Percentiles rank a stretch among this genome's conserved stretches.
Evolutionary conservation across 2,113 vertebrate genomes (phyloP).

Genomic region (Turnix velox): DNA sequence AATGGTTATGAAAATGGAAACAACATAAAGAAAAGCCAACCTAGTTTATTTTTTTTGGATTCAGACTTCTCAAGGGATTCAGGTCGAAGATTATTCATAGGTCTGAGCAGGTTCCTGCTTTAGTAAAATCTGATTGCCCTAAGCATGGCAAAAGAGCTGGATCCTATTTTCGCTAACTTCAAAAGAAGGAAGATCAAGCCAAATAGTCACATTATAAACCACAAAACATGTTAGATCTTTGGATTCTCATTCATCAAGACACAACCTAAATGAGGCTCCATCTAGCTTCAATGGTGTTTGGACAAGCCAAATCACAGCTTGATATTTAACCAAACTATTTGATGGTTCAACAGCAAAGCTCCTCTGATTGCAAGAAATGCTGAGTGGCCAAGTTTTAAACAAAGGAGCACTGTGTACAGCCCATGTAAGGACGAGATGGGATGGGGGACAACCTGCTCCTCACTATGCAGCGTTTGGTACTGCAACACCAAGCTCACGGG

Average conservation of each 20-base stretch:
- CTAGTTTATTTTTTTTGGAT: not conserved
- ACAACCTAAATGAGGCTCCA: not conserved
- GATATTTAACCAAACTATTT: not conserved
- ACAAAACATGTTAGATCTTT: not conserved
- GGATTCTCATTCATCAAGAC: not conserved
- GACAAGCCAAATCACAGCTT: not conserved
- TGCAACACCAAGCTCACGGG: not conserved
- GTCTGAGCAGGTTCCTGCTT: not conserved
- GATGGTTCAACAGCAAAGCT: constrained; percentile 15
- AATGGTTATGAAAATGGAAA: not conserved
- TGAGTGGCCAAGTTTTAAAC: not conserved
- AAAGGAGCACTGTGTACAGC: not conserved
- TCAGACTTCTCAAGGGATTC: not conserved
- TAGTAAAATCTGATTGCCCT: not conserved
- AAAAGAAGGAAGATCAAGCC: not conserved
- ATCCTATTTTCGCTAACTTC: not conserved
- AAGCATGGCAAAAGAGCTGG: not conserved
- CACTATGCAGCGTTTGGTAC: not conserved
- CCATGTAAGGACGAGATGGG: not conserved
- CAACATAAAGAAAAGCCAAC: not conserved
- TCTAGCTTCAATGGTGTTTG: not conserved
- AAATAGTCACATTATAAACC: not conserved
- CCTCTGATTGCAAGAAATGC: not conserved
- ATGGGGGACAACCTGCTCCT: not conserved
- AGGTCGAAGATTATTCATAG: not conserved